Percentiles rank a stretch among this genome's conserved stretches.
Conservation (phyloP, 64 coral and sea anemone species). For the Montipora capricornis region DNA sequence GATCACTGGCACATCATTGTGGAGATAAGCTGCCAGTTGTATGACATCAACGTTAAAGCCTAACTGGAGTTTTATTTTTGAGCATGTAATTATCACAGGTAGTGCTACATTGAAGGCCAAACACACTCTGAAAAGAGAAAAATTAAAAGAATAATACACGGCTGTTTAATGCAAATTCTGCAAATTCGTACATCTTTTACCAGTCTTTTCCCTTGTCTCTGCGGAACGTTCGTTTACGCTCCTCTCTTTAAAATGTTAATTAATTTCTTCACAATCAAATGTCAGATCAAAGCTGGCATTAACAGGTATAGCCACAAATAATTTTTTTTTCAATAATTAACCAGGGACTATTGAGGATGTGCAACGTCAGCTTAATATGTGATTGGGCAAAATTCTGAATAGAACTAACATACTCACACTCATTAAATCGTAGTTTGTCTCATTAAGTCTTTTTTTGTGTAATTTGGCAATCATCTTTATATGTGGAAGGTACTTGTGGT, state of each 20-base stretch:
- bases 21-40: too few relatives aligned
- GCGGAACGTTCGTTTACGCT: constrained; percentile 2
- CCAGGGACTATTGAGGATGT: background rate
- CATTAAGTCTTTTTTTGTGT: constrained; percentile 33
- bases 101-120: constrained; percentile 12
- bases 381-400: background rate
- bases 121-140: background rate
- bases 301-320: too few relatives aligned
- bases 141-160: too few relatives aligned
- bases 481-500: constrained; percentile 6
- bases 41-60: too few relatives aligned
- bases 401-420: constrained; percentile 8
- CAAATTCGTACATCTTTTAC: background rate
- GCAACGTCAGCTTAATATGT: background rate
- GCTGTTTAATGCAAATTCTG: too few relatives aligned
- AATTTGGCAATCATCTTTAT: constrained; percentile 41
- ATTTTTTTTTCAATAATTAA: too few relatives aligned
- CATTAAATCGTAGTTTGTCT: constrained; percentile 36
- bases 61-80: background rate
- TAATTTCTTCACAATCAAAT: constrained; percentile 15
- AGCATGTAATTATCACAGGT: constrained; percentile 16
- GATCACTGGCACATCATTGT: too few relatives aligned
- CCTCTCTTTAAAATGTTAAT: constrained; percentile 12
- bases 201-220: too few relatives aligned
- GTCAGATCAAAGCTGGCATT: background rate